These are phyloP conservation scores for Lycaon pictus DNA, from an alignment of 2,113 vertebrate species.

Conservation along the genomic window DNA sequence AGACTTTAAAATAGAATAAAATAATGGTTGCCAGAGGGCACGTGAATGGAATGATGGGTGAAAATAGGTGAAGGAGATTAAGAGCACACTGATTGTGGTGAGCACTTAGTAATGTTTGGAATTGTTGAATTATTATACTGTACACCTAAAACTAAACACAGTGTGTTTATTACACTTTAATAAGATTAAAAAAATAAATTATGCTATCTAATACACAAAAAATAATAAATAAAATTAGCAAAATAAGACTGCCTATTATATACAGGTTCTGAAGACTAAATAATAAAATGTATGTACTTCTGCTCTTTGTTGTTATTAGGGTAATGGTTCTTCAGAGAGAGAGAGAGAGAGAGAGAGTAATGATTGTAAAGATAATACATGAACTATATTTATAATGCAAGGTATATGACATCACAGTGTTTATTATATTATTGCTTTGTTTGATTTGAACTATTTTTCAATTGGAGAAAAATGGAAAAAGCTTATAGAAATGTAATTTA, in stretches of 20 bases:
- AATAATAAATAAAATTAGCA: neutral
- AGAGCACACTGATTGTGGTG: neutral
- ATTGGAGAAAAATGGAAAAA: neutral
- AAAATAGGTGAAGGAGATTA: neutral
- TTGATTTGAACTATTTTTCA: slow-evolving; percentile 3
- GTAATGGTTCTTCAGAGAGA: neutral
- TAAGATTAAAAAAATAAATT: neutral
- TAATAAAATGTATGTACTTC: neutral
- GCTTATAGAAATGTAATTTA: neutral
- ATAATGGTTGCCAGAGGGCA: neutral
- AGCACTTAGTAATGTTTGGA: neutral
- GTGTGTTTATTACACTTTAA: neutral
- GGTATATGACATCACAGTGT: neutral
- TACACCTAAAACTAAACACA: neutral
- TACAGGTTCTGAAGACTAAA: neutral
- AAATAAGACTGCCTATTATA: neutral
- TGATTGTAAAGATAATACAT: neutral
- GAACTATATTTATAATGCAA: neutral
- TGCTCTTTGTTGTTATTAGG: neutral
- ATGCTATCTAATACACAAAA: neutral
- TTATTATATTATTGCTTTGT: neutral
- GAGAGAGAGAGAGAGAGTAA: neutral
- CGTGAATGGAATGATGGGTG: neutral
- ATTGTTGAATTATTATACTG: neutral
- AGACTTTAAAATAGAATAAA: neutral